These are phyloP conservation scores for Synanthedon formicaeformis DNA, from an alignment of 2,888 invertebrate species.

Conservation along the genomic window DNA sequence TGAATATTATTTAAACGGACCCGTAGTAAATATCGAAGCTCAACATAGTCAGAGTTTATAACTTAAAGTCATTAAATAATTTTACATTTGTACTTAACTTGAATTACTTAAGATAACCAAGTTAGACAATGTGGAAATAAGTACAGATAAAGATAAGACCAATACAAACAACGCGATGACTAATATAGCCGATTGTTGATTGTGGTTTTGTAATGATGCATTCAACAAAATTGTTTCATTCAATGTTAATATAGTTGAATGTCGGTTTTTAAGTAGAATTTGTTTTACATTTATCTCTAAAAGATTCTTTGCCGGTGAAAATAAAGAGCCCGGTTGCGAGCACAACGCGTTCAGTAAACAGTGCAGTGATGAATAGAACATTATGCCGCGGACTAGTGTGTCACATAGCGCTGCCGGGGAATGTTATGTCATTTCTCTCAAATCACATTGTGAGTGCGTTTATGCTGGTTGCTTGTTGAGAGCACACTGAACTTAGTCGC, in stretches of 20 bases:
- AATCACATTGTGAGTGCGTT: constrained; percentile 13
- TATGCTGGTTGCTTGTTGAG: constrained; percentile 14
- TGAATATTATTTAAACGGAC: too few relatives aligned
- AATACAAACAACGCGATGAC: constrained; percentile 18
- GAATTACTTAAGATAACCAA: too few relatives aligned
- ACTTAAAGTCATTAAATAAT: too few relatives aligned
- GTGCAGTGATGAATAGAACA: constrained; percentile 9
- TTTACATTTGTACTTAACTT: too few relatives aligned
- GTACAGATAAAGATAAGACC: not conserved
- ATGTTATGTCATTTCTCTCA: constrained; percentile 13
- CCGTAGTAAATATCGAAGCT: too few relatives aligned
- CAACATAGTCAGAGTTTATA: too few relatives aligned
- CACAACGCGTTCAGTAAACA: constrained; percentile 8
- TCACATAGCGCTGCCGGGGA: constrained; percentile 3
- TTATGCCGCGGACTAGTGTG: constrained; percentile 13
- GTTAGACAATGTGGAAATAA: too few relatives aligned
- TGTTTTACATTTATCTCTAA: not conserved
- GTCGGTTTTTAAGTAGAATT: not conserved
- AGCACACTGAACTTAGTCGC: constrained; percentile 10
- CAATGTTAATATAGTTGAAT: not conserved
- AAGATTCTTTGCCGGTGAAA: not conserved
- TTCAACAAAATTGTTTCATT: not conserved
- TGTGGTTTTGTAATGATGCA: not conserved
- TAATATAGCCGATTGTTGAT: constrained; percentile 5
- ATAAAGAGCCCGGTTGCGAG: not conserved